Evolutionary conservation across 2,797 vertebrate genomes (phyloP), one percentile per base, ranked within the genome.

Genomic region (Phataginus tricuspis): DNA sequence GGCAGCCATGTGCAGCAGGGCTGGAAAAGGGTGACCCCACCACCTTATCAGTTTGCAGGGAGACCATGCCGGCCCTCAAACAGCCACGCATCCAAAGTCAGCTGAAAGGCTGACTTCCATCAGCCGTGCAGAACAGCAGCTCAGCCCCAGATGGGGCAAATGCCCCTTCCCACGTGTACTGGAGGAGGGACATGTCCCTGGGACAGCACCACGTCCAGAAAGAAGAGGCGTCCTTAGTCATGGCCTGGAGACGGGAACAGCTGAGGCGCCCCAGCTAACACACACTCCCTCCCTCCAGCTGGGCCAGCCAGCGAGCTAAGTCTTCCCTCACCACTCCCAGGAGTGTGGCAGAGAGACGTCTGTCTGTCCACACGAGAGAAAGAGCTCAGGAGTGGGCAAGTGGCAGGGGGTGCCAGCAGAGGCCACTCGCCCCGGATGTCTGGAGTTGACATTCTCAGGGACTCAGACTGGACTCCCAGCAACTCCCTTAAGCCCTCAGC

Each of bases 241-340:
- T 4, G 27, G 1, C 42, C 9, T 15, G 2, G 15, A 21, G 61
- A 39, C 31, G 0, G 19, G 9, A 18, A 13, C 27, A 19, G 74
- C 66, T 0, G 0, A 2, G 5, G 4, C 0, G 6, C 42, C 42
- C 34, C 63, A 23, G 0, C 16, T 11, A 6, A 23, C 55, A 6
- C 5, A 4, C 13, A 21, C 51, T 1, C n/a, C 15, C 27, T 10
- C 14, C 49, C 55, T 18, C 19, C 39, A 3, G 2, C 63, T 4
- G 51, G 5, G 31, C 2, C 18, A 1, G 0, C 11, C 37, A 16
- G 75, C 64, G 6, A 11, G 78, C 61, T 13, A 53, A 64, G 57
- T 0, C 57, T 61, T 6, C 5, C 31, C 53, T 11, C 1, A 0
- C 11, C 0, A 8, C 6, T 37, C 34, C 1, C 0, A 1, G 49